Evolutionary conservation across 23 tunicate species (phyloP), one percentile per base, ranked within the genome.

Genomic region (Styela plicata): DNA sequence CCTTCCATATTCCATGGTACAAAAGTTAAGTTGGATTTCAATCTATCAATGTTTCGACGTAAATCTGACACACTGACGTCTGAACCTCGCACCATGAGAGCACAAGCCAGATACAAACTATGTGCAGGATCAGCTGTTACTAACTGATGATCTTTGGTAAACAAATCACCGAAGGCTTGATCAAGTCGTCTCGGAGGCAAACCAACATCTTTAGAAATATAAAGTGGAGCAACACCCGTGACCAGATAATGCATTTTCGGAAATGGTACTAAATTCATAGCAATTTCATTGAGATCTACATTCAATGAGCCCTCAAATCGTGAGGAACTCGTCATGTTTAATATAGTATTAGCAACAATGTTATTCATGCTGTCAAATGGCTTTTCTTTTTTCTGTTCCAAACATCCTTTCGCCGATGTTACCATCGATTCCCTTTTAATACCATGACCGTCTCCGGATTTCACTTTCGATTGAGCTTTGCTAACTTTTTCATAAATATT

Each of bases 1-100:
- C 99, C 99, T 75, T 96, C 99, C 44, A 87, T 81, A 76, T 96
- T 96, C 99, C 99, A 96, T 53, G 84, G 90, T 1, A 95, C 97
- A 88, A 96, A 96, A 19, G 69, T 70, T 36, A 96, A 78, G 61
- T 87, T 87, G 23, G 87, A 63, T 33, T 84, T 75, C 34, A 96
- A 61, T 34, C 87, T 52, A 31, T 97, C 69, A 74, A 96, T 91
- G 64, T 96, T 96, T 1, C 83, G 73, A 33, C 97, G 70, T 64
- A 96, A 34, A 64, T 96, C 99, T 19, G 99, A 96, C 29, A 92
- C 70, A 29, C 85, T 79, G 36, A 96, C 98, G 34, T 82, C 86
- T 80, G 89, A 83, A 24, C 99, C 99, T 64, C 99, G 82, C 31
- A 76, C 99, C 87, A 96, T 80, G 69, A 96, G 57, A 20, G 95